Evolutionary conservation across 2,888 invertebrate genomes (phyloP).

Genomic region (Sarcophaga rosellei): DNA sequence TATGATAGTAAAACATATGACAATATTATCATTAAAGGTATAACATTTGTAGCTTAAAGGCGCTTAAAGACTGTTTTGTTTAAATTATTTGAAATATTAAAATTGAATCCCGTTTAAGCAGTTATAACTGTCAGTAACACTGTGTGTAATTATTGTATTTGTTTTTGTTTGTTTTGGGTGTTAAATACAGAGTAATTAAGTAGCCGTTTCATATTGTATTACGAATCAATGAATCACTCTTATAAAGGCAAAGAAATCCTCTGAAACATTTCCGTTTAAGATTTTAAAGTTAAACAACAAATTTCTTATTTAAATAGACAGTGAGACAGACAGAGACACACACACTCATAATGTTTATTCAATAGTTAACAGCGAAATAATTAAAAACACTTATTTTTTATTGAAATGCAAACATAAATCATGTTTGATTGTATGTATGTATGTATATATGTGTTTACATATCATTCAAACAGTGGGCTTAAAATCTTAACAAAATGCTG

Average conservation of each 20-base stretch:
- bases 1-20: no score
- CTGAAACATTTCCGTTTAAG: not conserved
- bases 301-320: not conserved
- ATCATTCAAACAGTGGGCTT: constrained; percentile 49
- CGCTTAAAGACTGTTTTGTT: no score
- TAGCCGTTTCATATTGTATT: not conserved
- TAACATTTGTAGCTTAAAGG: no score
- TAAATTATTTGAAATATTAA: no score
- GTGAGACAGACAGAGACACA: no score
- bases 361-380: constrained; percentile 10
- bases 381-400: constrained; percentile 8
- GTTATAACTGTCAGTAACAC: no score
- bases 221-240: not conserved
- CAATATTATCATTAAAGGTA: no score
- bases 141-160: no score
- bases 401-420: not conserved
- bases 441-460: not conserved
- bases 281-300: not conserved
- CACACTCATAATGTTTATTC: constrained; percentile 2
- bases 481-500: constrained; percentile 47
- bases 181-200: not conserved
- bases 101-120: no score
- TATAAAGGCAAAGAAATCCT: no score
- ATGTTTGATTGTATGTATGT: not conserved
- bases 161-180: no score